Conservation (phyloP, 2,113 vertebrate species). For the Zapus hudsonius region DNA sequence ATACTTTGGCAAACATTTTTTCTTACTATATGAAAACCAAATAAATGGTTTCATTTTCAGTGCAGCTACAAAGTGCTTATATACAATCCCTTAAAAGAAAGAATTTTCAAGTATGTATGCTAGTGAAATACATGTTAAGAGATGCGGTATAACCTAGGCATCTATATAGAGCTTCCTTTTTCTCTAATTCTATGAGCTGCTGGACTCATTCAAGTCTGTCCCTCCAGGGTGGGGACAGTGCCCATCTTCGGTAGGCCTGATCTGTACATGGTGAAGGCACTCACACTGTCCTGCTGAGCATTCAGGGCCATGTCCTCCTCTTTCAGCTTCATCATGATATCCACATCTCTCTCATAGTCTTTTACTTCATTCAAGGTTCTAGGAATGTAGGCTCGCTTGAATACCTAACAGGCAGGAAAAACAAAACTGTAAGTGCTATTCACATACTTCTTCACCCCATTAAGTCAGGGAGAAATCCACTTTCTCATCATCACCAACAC, state of each 20-base stretch:
- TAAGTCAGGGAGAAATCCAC: not conserved
- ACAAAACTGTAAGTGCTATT: not conserved
- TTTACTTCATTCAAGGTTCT: conserved; percentile 95
- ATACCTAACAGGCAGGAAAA: conserved; percentile 87
- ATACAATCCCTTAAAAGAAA: not conserved
- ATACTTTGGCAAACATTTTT: not conserved
- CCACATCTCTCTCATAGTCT: conserved; percentile 95
- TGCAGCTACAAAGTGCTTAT: conserved; percentile 1
- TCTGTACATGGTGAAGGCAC: conserved; percentile 1
- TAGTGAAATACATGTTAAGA: not conserved
- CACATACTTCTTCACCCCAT: not conserved
- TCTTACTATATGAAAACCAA: not conserved
- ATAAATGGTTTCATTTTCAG: conserved; percentile 13
- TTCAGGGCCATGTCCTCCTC: conserved; percentile 88
- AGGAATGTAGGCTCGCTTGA: conserved; percentile 96
- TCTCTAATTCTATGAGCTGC: not conserved
- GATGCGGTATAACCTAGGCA: not conserved
- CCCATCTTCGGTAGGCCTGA: too few relatives aligned
- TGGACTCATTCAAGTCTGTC: not conserved
- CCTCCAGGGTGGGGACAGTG: not conserved
- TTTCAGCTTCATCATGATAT: conserved; percentile 89
- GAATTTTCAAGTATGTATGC: not conserved
- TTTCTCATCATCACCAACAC: accelerated
- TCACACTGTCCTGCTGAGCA: conserved; percentile 91
- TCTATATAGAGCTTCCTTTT: not conserved